Base-by-base conservation (phyloP, 1,140 invertebrate species). In the Odontomachus brunneus region DNA sequence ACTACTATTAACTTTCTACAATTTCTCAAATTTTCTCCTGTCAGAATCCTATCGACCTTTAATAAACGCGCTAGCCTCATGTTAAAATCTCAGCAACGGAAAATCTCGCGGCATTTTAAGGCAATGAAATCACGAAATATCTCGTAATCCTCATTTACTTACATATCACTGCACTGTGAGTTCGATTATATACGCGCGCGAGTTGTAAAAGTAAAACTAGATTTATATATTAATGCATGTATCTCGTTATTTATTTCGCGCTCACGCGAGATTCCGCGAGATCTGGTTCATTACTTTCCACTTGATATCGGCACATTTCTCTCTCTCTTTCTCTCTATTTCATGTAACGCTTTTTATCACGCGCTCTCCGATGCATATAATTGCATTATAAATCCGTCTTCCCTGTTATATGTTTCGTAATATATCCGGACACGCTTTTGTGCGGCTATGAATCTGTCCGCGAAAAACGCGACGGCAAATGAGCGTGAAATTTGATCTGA, bases 301-400 rank as follows among this genome's bases (percentile, higher is more conserved):
- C 73, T 75, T 75, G 63, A 75, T 65, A 75, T 63, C 59, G 49
- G 15, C 59, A 65, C 9, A n/a, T 49, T 75, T 75, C 73, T 75
- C 44, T 65, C 38, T 44, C 38, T 44, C 38, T 44, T 7, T 44
- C 38, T 44, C 38, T 44, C 38, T 44, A 3, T 44, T 5, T 33
- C 29, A n/a, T n/a, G n/a, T n/a, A n/a, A n/a, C n/a, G n/a, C 57
- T 75, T 75, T 75, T 75, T 75, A 75, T 75, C 72, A 24, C 38
- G 0, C 19, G 49, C 57, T 60, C 19, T 75, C 57, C 57, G 48
- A 22, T 51, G 17, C 33, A 65, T 65, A 29, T 75, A 65, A 75
- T 75, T 65, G 73, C 73, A 75, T 75, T 75, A 65, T 75, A 75
- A 75, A 75, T 75, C 73, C 73, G 73, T 75, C 73, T 63, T 65